Conservation (phyloP, 1,140 invertebrate genomes). For the Formica selysi region DNA sequence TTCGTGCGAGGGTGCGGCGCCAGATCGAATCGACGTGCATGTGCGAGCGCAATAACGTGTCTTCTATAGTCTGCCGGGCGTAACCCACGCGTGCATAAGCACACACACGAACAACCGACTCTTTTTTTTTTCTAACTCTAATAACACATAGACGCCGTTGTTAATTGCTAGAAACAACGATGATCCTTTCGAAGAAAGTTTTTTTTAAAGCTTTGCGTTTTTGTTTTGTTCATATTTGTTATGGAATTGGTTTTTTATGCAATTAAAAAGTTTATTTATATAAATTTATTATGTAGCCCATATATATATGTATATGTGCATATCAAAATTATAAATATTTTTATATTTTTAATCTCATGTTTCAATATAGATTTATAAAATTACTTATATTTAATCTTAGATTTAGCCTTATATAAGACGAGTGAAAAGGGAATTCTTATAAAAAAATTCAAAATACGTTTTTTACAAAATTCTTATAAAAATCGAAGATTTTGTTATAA, state of each 20-base stretch:
- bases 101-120: background rate
- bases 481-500: background rate
- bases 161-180: constrained; percentile 60
- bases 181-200: background rate
- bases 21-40: constrained; percentile 82
- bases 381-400: background rate
- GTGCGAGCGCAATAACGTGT: constrained; percentile 80
- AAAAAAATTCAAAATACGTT: background rate
- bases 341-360: background rate
- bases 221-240: background rate
- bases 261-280: constrained; percentile 11
- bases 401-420: background rate
- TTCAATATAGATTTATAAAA: background rate
- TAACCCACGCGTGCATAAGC: constrained; percentile 1
- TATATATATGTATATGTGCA: too few relatives aligned
- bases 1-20: constrained; percentile 80
- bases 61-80: constrained; percentile 75
- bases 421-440: background rate
- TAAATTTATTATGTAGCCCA: background rate
- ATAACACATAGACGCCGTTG: constrained; percentile 48
- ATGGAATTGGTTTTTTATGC: background rate
- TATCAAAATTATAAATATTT: background rate
- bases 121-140: constrained; percentile 62
- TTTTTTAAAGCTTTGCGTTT: background rate
- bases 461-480: constrained; percentile 12